Conservation (phyloP, 2,113 vertebrate genomes). For the Eonycteris spelaea region DNA sequence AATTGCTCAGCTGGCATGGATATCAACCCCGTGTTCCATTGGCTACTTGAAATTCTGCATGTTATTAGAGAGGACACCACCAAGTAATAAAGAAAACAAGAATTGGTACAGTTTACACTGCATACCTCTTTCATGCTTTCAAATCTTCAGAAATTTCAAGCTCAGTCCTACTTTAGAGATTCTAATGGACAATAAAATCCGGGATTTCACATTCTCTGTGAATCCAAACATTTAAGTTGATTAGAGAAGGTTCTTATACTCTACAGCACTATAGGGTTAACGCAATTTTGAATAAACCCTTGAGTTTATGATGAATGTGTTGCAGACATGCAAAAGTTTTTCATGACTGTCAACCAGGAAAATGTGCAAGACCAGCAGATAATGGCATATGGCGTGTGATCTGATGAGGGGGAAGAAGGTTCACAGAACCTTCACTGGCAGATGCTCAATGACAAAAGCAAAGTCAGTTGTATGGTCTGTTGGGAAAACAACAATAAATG, state of each 20-base stretch:
- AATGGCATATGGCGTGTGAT: slow-evolving; percentile 52
- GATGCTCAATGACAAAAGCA: slow-evolving; percentile 64
- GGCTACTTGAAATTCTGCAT: neutral
- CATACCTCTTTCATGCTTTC: neutral
- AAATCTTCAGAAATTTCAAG: neutral
- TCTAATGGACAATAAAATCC: neutral
- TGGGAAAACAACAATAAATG: slow-evolving; percentile 39
- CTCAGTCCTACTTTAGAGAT: neutral
- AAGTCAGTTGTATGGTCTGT: slow-evolving; percentile 28
- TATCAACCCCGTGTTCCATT: neutral
- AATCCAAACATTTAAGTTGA: neutral
- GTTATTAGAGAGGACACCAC: neutral
- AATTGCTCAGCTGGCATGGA: neutral
- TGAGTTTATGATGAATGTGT: slow-evolving; percentile 55
- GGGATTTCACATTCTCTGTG: neutral
- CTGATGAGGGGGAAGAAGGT: neutral
- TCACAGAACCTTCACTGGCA: slow-evolving; percentile 32
- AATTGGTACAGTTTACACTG: neutral
- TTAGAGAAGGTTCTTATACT: neutral
- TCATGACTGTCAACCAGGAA: slow-evolving; percentile 42
- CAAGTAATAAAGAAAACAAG: neutral
- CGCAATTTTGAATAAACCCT: neutral
- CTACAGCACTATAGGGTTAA: slow-evolving; percentile 4
- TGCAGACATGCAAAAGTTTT: slow-evolving; percentile 35
- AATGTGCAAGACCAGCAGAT: slow-evolving; percentile 62